These are phyloP conservation scores for Dicyrtoma fusca DNA, from an alignment of 2,888 invertebrate genomes.

Conservation along the genomic window DNA sequence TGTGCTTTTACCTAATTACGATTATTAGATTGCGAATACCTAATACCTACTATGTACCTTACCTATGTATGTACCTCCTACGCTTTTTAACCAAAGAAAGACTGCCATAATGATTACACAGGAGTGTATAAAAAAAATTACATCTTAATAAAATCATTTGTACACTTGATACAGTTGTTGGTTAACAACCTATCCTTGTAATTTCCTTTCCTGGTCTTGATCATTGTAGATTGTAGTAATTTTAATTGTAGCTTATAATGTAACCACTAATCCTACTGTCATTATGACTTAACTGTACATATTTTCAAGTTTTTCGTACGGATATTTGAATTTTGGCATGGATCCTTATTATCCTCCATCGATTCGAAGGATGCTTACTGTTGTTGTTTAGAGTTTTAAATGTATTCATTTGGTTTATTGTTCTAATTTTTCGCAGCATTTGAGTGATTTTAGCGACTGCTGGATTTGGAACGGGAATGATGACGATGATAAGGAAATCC, in stretches of 20 bases:
- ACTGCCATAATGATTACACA: background rate
- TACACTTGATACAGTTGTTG: background rate
- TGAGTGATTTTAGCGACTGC: slow-evolving; percentile 25
- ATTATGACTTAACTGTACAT: too few relatives aligned
- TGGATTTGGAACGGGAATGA: slow-evolving; percentile 24
- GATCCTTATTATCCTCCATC: too few relatives aligned
- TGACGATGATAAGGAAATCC: slow-evolving; percentile 16
- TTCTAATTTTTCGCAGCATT: slow-evolving; percentile 13
- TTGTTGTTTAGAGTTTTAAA: too few relatives aligned
- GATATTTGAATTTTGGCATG: too few relatives aligned
- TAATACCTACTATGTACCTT: background rate
- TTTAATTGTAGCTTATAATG: too few relatives aligned
- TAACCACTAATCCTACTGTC: too few relatives aligned
- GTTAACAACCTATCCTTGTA: background rate
- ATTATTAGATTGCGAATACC: background rate
- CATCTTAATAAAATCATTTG: slow-evolving; percentile 22
- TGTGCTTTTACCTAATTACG: too few relatives aligned
- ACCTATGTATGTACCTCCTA: background rate
- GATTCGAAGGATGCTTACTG: too few relatives aligned
- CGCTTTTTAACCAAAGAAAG: background rate
- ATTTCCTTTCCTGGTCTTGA: too few relatives aligned
- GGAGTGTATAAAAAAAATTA: slow-evolving; percentile 5
- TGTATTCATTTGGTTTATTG: too few relatives aligned
- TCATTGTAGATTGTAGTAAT: too few relatives aligned
- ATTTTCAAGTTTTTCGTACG: too few relatives aligned